phyloP scores from a whole-genome alignment of 2,797 vertebrate genomes.

The Enteromius fasciolatus region DNA sequence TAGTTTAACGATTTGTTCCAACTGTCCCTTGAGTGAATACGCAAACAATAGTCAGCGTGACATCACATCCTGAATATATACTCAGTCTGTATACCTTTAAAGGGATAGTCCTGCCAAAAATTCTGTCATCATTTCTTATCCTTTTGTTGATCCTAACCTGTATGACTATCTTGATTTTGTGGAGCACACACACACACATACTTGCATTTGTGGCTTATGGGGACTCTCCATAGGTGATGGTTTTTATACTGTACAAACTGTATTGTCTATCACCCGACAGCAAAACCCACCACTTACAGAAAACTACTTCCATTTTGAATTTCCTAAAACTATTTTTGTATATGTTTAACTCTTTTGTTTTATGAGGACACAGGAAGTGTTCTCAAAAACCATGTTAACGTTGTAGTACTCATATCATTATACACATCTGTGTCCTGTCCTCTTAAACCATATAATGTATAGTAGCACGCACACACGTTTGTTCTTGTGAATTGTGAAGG shows the following conservation, averaged over 20 bases:
- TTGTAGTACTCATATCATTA: too few species aligned
- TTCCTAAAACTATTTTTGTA: too few species aligned
- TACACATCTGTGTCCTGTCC: too few species aligned
- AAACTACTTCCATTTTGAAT: background rate
- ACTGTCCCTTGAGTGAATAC: conserved; percentile 14
- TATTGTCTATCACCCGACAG: background rate
- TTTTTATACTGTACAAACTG: background rate
- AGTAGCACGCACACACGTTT: background rate
- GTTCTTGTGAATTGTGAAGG: too few species aligned
- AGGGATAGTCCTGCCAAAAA: background rate
- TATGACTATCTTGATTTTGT: background rate
- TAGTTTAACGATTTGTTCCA: conserved; percentile 4
- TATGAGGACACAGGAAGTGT: too few species aligned
- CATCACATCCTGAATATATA: background rate
- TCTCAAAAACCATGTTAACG: too few species aligned
- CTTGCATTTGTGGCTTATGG: too few species aligned
- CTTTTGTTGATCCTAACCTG: background rate
- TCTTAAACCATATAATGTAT: too few species aligned
- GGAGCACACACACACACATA: background rate
- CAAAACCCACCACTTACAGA: background rate
- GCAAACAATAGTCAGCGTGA: background rate
- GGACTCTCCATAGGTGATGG: background rate
- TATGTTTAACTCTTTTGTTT: too few species aligned
- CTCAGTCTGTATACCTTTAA: background rate
- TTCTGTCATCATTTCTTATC: background rate